These are phyloP conservation scores for Cataglyphis albicans DNA, from an alignment of 2,888 invertebrate genomes.

Conservation along the genomic window DNA sequence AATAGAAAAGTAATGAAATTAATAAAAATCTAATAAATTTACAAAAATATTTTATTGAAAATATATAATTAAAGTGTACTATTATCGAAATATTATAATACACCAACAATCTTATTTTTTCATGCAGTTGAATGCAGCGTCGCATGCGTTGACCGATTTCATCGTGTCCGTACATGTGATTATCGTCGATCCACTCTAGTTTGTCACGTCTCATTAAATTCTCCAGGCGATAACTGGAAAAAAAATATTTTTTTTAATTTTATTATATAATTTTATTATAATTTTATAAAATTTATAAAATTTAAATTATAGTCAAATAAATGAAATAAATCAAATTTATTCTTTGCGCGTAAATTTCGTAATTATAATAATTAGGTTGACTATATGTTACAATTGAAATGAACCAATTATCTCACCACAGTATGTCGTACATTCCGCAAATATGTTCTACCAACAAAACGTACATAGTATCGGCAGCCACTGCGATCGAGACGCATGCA, in stretches of 20 bases:
- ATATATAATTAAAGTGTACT: not conserved
- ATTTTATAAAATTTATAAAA: no score
- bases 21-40: not conserved
- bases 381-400: not conserved
- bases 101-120: conserved; percentile 35
- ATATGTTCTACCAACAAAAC: conserved; percentile 50
- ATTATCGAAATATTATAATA: conserved; percentile 10
- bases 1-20: not conserved
- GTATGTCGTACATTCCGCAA: conserved; percentile 46
- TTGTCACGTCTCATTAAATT: not conserved
- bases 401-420: conserved; percentile 24
- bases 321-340: no score
- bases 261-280: no score
- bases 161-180: not conserved
- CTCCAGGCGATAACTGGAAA: conserved; percentile 10
- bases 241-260: not conserved
- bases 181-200: not conserved
- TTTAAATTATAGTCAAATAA: not conserved
- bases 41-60: not conserved
- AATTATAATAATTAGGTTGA: not conserved
- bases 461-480: conserved; percentile 45
- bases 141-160: conserved; percentile 2
- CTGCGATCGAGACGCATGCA: not conserved
- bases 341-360: not conserved
- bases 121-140: conserved; percentile 37